These are phyloP conservation scores for Xanthorhoe spadicearia DNA, from an alignment of 2,888 invertebrate genomes.

Conservation along the genomic window DNA sequence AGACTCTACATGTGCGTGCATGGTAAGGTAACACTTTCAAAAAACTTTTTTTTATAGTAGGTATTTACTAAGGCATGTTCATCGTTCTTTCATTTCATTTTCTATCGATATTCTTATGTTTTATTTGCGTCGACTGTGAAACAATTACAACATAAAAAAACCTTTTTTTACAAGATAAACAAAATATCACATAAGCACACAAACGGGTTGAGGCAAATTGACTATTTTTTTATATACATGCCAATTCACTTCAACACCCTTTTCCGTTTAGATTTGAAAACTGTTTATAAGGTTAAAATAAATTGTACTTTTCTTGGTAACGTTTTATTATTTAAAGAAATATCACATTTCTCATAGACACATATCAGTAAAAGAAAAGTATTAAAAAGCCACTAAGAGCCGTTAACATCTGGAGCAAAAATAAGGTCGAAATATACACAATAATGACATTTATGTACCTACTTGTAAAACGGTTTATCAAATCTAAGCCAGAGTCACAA, in stretches of 20 bases:
- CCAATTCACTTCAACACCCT: conserved; percentile 11
- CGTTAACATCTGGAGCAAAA: background rate
- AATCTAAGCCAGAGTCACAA: conserved; percentile 30
- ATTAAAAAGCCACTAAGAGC: background rate
- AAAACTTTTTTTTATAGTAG: too few relatives aligned
- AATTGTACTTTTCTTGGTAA: conserved; percentile 25
- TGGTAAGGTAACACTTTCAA: too few relatives aligned
- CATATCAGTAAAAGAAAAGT: background rate
- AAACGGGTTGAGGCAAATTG: conserved; percentile 5
- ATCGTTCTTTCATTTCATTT: too few relatives aligned
- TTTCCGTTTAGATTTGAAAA: conserved; percentile 17
- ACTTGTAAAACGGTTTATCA: conserved; percentile 17
- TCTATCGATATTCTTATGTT: background rate
- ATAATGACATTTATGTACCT: conserved; percentile 4
- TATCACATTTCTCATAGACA: conserved; percentile 19
- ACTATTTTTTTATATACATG: background rate
- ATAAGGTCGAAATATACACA: background rate
- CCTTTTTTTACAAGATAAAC: conserved; percentile 21
- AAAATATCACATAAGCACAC: conserved; percentile 24
- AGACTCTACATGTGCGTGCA: too few relatives aligned
- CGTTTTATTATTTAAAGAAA: conserved; percentile 14
- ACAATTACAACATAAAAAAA: conserved; percentile 17
- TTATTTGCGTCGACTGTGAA: too few relatives aligned
- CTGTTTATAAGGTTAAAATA: background rate
- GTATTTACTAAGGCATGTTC: too few relatives aligned